Evolutionary conservation across 2,888 invertebrate genomes (phyloP), one percentile per base, ranked within the genome.

Genomic region (Drosophila yooni): DNA sequence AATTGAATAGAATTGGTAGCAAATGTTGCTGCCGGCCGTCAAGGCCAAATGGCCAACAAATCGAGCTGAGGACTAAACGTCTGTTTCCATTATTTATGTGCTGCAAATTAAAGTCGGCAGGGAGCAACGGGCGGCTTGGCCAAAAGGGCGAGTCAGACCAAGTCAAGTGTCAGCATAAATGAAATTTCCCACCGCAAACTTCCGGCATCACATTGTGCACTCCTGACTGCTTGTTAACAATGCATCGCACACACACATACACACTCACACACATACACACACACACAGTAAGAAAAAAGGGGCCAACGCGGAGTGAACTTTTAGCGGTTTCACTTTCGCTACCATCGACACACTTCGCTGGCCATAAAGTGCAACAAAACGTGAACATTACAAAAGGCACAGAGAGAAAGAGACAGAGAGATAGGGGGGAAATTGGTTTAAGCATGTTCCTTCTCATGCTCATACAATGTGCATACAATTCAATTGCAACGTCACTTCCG

Each of bases 161-260:
- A 90, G 88, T 89, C 89, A 90, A 89, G 89, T 91, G 89, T 91
- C 89, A 89, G 91, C 88, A 87, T 81, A 87, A 89, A 89, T 91
- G 87, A 89, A 91, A 89, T 90, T 89, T 89, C 85, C 90, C 91
- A 88, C 89, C 89, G 50, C 91, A 91, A 88, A 89, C 79, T 89
- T 90, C 90, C 90, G 90, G 71, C 77, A 65, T 29, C 58, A 70
- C 81, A 62, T 63, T 76, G 48, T 64, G 61, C 54, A 34, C 38
- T 57, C 38, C 79, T 68, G 18, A n/a, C 34, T 43, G 70, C 36
- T 63, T 76, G 75, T 88, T 88, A 88, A 84, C 83, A 83, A 84
- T 89, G 86, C 88, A 88, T 70, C 4, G 2, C n/a, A 21, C 38
- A 29, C 38, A 53, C 53, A 52, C 33, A 36, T 18, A 53, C 15